phyloP scores from a whole-genome alignment of 2,888 invertebrate species.

The Leuctra nigra region DNA sequence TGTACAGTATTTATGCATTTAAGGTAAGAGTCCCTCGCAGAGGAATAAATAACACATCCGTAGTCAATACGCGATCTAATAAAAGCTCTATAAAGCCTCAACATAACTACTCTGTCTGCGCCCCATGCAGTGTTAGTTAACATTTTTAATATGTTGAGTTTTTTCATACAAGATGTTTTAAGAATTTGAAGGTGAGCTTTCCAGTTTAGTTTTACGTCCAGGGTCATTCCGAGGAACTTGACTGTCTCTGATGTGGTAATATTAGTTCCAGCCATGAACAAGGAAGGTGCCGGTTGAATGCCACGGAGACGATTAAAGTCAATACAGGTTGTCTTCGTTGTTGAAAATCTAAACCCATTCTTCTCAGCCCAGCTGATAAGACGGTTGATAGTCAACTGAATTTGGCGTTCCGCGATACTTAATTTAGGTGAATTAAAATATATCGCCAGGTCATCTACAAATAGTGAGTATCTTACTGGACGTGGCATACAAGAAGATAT shows the following conservation, averaged over 20 bases:
- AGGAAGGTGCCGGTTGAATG: neutral
- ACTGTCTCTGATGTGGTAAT: neutral
- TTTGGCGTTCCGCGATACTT: neutral
- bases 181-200: neutral
- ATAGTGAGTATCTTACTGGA: neutral
- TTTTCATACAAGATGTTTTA: neutral
- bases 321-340: neutral
- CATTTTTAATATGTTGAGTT: neutral
- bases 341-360: neutral
- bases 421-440: too few relatives aligned
- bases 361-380: neutral
- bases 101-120: too few relatives aligned
- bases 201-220: neutral
- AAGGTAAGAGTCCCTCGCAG: neutral
- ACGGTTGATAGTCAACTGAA: neutral
- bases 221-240: neutral
- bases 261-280: too few relatives aligned
- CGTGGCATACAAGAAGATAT: too few relatives aligned
- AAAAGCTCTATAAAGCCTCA: neutral
- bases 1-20: neutral
- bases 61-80: conserved; percentile 1
- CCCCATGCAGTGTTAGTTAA: too few relatives aligned
- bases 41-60: neutral
- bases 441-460: too few relatives aligned
- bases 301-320: neutral